Evolutionary conservation across 2,113 vertebrate genomes (phyloP), one percentile per base, ranked within the genome.

Genomic region (Chionomys nivalis): DNA sequence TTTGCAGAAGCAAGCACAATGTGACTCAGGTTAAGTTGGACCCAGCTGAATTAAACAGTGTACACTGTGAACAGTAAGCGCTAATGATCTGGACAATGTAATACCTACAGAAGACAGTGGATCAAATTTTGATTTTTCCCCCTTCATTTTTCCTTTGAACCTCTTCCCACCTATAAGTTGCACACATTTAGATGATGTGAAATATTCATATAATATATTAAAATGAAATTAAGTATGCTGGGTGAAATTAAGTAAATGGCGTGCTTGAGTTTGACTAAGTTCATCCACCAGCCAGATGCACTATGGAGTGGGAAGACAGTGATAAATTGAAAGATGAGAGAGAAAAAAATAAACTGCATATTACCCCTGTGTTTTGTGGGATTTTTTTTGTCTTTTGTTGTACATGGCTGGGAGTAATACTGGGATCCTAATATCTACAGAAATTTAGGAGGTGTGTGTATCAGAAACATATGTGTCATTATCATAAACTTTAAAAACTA

Each of bases 41-140:
- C 13, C 16, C 36, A 6, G 12, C 36, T 86, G 70, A 95, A 78
- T 6, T 26, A 10, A 91, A 33, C 55, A 52, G 58, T 72, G 8
- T 1, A 0, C 7, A 0, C 21, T 79, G 4, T 78, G 44, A 85
- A 8, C n/a, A 42, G 24, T 4, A 58, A 61, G 66, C 36, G 1
- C 10, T 47, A 39, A 31, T 1, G 3, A 36, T 1, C 3, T 47
- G 33, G 19, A 19, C 63, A 12, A 7, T 2, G 36, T 6, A 4
- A 36, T 36, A 21, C 26, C 16, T 42, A 4, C 21, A 63, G 36
- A 87, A 44, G 5, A 28, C 65, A 23, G 9, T 49, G 42, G n/a
- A 52, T 85, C 39, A 42, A 49, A 61, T 47, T 66, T 49, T 33
- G 8, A 5, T 42, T 75, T 76, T 93, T 63, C 3, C 19, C 33